These are phyloP conservation scores for Lasioglossum albipes DNA, from an alignment of 1,140 invertebrate species.

Conservation along the genomic window DNA sequence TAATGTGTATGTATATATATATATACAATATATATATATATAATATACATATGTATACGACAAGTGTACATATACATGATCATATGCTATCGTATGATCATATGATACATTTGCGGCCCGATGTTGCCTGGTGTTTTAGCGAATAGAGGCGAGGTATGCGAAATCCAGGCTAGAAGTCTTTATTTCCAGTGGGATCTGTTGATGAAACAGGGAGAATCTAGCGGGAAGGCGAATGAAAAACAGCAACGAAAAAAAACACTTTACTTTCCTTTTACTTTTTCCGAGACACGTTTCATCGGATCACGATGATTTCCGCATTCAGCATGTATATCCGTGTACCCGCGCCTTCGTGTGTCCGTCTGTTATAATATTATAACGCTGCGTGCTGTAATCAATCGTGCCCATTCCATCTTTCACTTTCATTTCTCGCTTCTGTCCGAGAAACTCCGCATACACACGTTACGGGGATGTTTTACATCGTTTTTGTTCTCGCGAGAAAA, in stretches of 20 bases:
- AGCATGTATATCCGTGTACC: conserved; percentile 22
- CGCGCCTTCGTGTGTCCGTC: conserved; percentile 26
- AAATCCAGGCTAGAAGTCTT: conserved; percentile 20
- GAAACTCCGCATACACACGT: not conserved
- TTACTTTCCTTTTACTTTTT: conserved; percentile 27
- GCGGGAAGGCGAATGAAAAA: conserved; percentile 28
- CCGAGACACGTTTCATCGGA: conserved; percentile 16
- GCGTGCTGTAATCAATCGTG: conserved; percentile 24
- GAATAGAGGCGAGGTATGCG: conserved; percentile 9
- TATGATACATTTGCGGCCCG: conserved; percentile 36
- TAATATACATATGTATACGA: conserved; percentile 56
- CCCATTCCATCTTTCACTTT: conserved; percentile 24
- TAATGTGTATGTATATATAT: conserved; percentile 53
- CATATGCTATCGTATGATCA: conserved; percentile 50
- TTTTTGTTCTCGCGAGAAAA: not conserved
- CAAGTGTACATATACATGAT: conserved; percentile 54
- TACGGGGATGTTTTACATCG: conserved; percentile 5
- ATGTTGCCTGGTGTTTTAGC: conserved; percentile 50
- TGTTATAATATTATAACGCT: conserved; percentile 18
- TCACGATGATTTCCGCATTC: conserved; percentile 12
- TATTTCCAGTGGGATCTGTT: conserved; percentile 9
- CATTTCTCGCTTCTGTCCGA: not conserved
- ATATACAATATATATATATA: conserved; percentile 53
- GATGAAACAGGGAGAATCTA: not conserved
- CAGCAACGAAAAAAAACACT: conserved; percentile 37